These are phyloP conservation scores for Podotricha telesiphe DNA, from an alignment of 2,888 invertebrate genomes.

Conservation along the genomic window DNA sequence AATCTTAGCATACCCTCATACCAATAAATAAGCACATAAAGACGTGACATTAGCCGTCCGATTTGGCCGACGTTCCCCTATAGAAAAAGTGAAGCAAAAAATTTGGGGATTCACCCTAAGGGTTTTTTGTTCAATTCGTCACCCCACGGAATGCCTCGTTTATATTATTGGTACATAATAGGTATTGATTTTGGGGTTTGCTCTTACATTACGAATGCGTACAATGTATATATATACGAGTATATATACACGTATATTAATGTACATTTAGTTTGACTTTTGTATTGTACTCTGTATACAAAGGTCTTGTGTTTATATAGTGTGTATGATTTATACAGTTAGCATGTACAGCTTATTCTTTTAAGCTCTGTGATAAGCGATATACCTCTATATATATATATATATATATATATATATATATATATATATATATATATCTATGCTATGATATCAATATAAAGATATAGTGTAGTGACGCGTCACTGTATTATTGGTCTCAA, in stretches of 20 bases:
- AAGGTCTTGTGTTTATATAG: too few species aligned
- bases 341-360: too few species aligned
- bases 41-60: constrained; percentile 61
- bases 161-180: constrained; percentile 69
- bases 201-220: constrained; percentile 5
- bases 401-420: too few species aligned
- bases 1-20: constrained; percentile 40
- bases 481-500: too few species aligned
- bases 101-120: constrained; percentile 61
- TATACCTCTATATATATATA: too few species aligned
- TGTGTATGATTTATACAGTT: too few species aligned
- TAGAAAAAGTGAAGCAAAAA: constrained; percentile 55
- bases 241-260: background rate
- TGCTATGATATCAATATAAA: too few species aligned
- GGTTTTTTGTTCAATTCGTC: constrained; percentile 57
- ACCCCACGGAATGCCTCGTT: constrained; percentile 64
- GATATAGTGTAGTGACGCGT: too few species aligned
- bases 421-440: too few species aligned
- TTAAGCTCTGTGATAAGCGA: too few species aligned
- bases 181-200: constrained; percentile 65
- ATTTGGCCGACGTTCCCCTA: constrained; percentile 50
- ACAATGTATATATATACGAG: constrained; percentile 15
- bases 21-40: constrained; percentile 68
- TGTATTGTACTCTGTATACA: constrained; percentile 2
- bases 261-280: background rate